Conservation (phyloP, 2,888 invertebrate genomes). For the Halictus ligatus region DNA sequence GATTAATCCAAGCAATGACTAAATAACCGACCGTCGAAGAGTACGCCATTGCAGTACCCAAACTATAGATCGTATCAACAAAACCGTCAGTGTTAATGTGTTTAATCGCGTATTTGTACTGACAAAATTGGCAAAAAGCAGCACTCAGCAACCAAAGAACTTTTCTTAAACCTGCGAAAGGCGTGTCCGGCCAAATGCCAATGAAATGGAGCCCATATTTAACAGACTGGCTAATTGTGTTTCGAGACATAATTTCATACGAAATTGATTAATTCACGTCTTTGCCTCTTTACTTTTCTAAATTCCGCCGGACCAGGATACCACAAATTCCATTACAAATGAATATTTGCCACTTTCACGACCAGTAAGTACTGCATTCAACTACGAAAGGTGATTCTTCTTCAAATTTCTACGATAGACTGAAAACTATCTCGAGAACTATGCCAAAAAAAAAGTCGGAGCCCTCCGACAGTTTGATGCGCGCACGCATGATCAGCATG, state of each 20-base stretch:
- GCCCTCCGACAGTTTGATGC: background rate
- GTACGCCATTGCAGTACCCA: background rate
- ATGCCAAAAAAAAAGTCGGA: background rate
- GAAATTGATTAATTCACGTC: background rate
- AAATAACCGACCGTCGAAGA: background rate
- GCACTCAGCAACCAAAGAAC: constrained; percentile 13
- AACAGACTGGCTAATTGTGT: background rate
- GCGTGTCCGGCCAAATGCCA: constrained; percentile 1
- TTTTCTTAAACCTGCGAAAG: background rate
- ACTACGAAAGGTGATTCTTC: background rate
- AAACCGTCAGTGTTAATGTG: background rate
- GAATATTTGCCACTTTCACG: background rate
- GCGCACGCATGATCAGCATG: background rate
- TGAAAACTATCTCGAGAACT: background rate
- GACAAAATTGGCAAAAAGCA: background rate
- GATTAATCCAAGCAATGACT: background rate
- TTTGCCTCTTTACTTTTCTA: background rate
- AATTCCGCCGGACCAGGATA: background rate
- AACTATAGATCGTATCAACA: background rate
- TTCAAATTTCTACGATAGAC: background rate
- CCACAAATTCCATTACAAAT: background rate
- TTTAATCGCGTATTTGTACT: background rate
- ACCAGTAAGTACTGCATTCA: background rate
- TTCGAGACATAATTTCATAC: background rate
- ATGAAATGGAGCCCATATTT: background rate